These are phyloP conservation scores for Epinephelus fuscoguttatus DNA, from an alignment of 2,113 vertebrate species.

Conservation along the genomic window DNA sequence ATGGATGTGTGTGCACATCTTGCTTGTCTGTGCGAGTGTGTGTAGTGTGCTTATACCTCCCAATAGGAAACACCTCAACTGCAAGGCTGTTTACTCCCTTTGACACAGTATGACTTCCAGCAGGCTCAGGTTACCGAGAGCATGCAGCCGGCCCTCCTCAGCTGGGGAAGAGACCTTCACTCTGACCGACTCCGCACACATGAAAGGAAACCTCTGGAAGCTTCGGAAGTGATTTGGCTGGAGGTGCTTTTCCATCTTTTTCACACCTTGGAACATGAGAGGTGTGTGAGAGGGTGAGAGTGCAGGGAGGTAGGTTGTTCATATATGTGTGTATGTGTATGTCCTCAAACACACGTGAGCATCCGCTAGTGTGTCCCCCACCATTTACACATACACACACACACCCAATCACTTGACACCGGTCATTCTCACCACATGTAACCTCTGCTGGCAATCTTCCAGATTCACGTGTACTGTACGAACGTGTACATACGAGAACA, in stretches of 20 bases:
- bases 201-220: conserved; percentile 62
- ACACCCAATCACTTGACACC: conserved; percentile 53
- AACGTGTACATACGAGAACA: conserved; percentile 16
- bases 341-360: conserved; percentile 21
- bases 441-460: conserved; percentile 52
- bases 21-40: conserved; percentile 1
- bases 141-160: conserved; percentile 49
- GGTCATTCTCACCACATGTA: conserved; percentile 57
- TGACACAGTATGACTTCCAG: conserved; percentile 69
- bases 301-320: conserved; percentile 12
- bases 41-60: conserved; percentile 56
- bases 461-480: conserved; percentile 35
- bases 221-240: conserved; percentile 66
- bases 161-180: conserved; percentile 36
- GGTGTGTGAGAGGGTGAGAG: conserved; percentile 38
- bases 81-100: conserved; percentile 73
- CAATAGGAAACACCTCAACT: conserved; percentile 80
- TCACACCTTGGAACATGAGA: conserved; percentile 73
- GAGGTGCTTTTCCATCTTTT: conserved; percentile 64
- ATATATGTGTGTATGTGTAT: background rate
- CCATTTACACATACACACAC: conserved; percentile 35
- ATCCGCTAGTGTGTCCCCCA: background rate
- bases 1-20: background rate
- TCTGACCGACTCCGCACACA: conserved; percentile 31
- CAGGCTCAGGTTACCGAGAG: conserved; percentile 73